phyloP scores from a whole-genome alignment of 2,113 vertebrate species.

The Chrysochloris asiatica region DNA sequence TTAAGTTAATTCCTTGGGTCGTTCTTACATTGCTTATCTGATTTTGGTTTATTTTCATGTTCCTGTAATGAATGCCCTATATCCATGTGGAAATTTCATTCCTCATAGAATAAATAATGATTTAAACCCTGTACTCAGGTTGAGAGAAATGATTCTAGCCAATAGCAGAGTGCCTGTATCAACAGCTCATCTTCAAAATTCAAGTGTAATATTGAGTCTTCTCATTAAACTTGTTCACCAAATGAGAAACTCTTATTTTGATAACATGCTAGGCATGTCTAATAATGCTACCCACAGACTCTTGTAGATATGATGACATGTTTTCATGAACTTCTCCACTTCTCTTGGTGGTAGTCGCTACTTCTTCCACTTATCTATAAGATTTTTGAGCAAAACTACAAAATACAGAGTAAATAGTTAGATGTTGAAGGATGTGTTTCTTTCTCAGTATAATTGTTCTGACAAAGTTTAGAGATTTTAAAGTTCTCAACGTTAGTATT shows the following conservation, averaged over 20 bases:
- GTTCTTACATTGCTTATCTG: slow-evolving; percentile 5
- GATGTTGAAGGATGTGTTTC: neutral
- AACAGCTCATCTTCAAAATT: slow-evolving; percentile 1
- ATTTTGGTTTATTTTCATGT: slow-evolving; percentile 9
- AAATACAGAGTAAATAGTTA: neutral
- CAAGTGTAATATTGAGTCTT: neutral
- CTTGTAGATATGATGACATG: neutral
- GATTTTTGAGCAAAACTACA: neutral
- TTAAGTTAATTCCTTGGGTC: slow-evolving; percentile 43
- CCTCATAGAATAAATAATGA: neutral
- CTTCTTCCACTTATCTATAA: neutral
- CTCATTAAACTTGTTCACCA: neutral
- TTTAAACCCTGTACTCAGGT: neutral
- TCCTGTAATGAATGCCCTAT: slow-evolving; percentile 25
- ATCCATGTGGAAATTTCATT: neutral
- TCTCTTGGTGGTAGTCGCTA: neutral
- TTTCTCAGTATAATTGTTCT: neutral
- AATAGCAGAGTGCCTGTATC: neutral
- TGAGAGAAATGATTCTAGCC: neutral
- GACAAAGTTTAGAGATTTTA: neutral
- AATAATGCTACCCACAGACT: neutral
- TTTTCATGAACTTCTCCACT: neutral
- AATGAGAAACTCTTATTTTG: slow-evolving; percentile 29
- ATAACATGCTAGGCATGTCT: neutral
- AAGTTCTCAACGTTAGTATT: neutral